Evolutionary conservation across 2,888 invertebrate species (phyloP), one percentile per base, ranked within the genome.

Genomic region (Nycteola revayana): DNA sequence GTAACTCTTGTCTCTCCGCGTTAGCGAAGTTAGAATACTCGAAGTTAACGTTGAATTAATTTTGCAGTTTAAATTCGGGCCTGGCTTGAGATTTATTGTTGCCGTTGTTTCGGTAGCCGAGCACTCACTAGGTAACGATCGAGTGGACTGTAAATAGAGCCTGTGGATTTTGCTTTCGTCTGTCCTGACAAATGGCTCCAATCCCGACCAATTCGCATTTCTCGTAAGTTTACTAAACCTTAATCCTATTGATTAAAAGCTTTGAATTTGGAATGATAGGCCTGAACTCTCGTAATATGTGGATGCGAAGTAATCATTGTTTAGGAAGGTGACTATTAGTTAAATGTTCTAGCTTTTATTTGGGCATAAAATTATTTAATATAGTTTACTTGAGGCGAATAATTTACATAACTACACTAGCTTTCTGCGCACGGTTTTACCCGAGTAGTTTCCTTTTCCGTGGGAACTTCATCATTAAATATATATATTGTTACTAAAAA

Each of bases 101-200:
- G 49, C 48, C 50, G 49, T 49, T 45, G 32, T 54, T 61, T 49
- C 39, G 59, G 40, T 40, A 54, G 37, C 49, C 37, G 32, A 45
- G 42, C 34, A 45, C 54, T 62, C 49, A 48, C 43, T 43, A 50
- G 45, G 43, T 44, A 53, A 49, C 61, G 65, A 66, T 68, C 60
- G 59, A 72, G 67, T 60, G 65, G 54, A 60, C 53, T 56, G 63
- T 61, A 74, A 72, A 74, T 72, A 71, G 57, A 55, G 55, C 49
- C 45, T 56, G 52, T 52, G 45, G 67, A 64, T 66, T 72, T 69
- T 61, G 62, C 59, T 60, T 57, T 58, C 49, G 54, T 49, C 49
- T 50, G 44, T 44, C 42, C 57, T 61, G 64, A 72, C 68, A 65
- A 69, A 72, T 66, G 59, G 59, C 39, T 42, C 42, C 49, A 53